phyloP scores from a whole-genome alignment of 1,140 invertebrate genomes.

The Latrodectus geometricus region DNA sequence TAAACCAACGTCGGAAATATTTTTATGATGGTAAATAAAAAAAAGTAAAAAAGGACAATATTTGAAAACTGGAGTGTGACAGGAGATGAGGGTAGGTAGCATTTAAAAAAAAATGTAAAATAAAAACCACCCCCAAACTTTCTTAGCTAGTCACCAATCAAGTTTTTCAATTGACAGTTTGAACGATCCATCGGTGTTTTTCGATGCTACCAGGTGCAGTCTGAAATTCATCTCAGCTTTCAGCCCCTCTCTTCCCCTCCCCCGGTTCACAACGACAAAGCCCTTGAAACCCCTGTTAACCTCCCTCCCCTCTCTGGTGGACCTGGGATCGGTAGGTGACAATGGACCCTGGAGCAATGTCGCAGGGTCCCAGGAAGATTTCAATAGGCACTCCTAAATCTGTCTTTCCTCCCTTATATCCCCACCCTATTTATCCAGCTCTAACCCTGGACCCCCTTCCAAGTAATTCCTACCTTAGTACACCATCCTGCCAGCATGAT shows the following conservation, averaged over 20 bases:
- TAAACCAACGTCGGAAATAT: too few relatives aligned
- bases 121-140: background rate
- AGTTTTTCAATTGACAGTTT: constrained; percentile 37
- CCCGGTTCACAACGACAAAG: background rate
- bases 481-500: background rate
- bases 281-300: background rate
- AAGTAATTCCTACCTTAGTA: constrained; percentile 15
- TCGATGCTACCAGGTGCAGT: constrained; percentile 24
- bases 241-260: constrained; percentile 3
- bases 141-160: constrained; percentile 13
- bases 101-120: too few relatives aligned
- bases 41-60: too few relatives aligned
- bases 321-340: constrained; percentile 18
- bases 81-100: too few relatives aligned
- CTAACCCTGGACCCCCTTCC: background rate
- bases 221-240: background rate
- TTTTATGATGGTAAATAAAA: too few relatives aligned
- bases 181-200: background rate
- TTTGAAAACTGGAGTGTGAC: too few relatives aligned
- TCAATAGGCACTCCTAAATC: constrained; percentile 34
- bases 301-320: background rate
- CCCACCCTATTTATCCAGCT: background rate
- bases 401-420: background rate
- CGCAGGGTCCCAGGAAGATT: constrained; percentile 4
- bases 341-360: constrained; percentile 29